Base-by-base conservation (phyloP, 2,888 invertebrate species). In the Xanthorhoe designata region DNA sequence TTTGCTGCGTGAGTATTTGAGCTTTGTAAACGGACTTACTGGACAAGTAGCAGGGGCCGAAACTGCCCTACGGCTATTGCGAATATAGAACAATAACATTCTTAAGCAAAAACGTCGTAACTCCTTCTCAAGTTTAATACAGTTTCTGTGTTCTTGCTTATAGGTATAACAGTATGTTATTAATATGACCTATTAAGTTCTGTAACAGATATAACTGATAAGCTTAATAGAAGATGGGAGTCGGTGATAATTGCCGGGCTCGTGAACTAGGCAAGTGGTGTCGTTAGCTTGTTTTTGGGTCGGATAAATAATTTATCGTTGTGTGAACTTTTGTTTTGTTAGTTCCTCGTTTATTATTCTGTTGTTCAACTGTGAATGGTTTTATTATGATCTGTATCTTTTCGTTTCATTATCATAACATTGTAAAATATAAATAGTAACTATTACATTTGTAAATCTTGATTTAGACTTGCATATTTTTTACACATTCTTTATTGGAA, bases 101-200 rank as follows among this genome's bases (percentile, higher is more conserved):
- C 2, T 17, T 18, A 58, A 15, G 5, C 5, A 13, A 58, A 66
- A 68, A 72, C 53, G 52, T 49, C 61, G 17, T 66, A 68, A 51
- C 49, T 58, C 18, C 55, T 17, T 35, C n/a, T 0, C 4, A 1
- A 8, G 4, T 35, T 18, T 9, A n/a, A 52, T 58, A 19, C 8
- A 68, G 56, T 54, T 70, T 64, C 38, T 58, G 15, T 62, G 42
- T 68, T 58, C 56, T 68, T 49, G 53, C 17, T 13, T 17, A 24
- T 17, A 51, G 47, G 29, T 62, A 64, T 69, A 58, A 18, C 55
- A 71, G 59, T 69, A 68, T 68, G 71, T 66, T 71, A 67, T 61
- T 80, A 80, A 82, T 82, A 83, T 80, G 82, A 83, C 82, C 84
- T 83, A 86, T 86, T 83, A 83, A 82, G 79, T 78, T 73, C 76